Base-by-base conservation (phyloP, 2,888 invertebrate species). In the Leptinotarsa juncta region DNA sequence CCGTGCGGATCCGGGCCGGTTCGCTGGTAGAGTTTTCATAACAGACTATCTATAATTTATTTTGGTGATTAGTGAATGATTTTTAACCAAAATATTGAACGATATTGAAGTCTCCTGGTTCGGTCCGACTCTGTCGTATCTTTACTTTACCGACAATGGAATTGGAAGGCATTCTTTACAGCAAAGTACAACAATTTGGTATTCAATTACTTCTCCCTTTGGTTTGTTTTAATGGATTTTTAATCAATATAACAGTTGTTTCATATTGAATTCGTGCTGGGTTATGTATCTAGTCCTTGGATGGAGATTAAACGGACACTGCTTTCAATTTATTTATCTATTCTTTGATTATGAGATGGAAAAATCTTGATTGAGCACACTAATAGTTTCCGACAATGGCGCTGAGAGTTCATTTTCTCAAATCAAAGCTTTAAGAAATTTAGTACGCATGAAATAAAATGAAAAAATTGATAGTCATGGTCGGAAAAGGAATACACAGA, bases 211-310 rank as follows among this genome's bases (percentile, higher is more conserved):
- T 62, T 62, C 62, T 62, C 32, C 42, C 62, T 32, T 62, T 32
- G 62, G 62, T 62, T 62, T 62, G 62, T 62, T 62, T 62, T 62
- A 62, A 62, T 62, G 62, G 62, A 62, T 62, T 62, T 62, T 62
- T 62, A 62, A 62, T 62, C 62, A 62, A 62, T 62, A 62, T 62
- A 62, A 62, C 62, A 26, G 62, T 62, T 62, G 32, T 57, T 57
- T 32, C 23, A 62, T 32, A 62, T 62, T 62, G 32, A 42, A 32
- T 62, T 62, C 62, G 62, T 62, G 62, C 62, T 62, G 32, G 16
- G 16, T 62, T 62, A 62, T 62, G 32, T 62, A 62, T 62, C 32
- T 62, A n/a, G 62, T 62, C 32, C 62, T 42, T 62, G 26, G 62
- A 18, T 32, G 62, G 62, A 62, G 62, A 62, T 62, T 62, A 42